A percentile compares a stretch with the other conserved stretches of the same genome.
Conservation (phyloP, 1,140 invertebrate genomes). For the Chionoecetes opilio region DNA sequence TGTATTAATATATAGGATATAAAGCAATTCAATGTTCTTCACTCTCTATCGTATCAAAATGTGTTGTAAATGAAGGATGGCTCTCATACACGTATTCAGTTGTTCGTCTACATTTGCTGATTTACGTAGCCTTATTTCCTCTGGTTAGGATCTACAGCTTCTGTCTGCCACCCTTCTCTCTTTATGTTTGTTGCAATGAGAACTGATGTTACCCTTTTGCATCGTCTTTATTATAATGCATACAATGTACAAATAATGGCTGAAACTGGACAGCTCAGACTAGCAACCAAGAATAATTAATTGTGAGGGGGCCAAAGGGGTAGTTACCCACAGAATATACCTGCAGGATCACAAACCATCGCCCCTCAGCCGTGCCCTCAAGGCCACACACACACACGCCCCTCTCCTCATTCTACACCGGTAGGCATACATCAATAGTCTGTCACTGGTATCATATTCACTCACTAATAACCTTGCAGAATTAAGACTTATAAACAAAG, state of each 20-base stretch:
- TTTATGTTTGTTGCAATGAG: not conserved
- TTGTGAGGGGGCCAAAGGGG: not conserved
- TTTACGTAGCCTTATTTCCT: too few species aligned
- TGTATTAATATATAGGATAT: too few species aligned
- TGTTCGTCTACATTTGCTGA: too few species aligned
- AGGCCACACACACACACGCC: not conserved
- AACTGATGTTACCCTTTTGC: not conserved
- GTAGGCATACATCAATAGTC: slow-evolving; percentile 1
- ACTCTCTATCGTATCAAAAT: too few species aligned
- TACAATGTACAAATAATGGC: slow-evolving; percentile 20
- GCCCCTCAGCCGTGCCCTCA: not conserved
- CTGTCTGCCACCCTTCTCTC: too few species aligned
- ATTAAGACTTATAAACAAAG: not conserved
- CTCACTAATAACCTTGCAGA: not conserved
- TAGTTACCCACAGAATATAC: not conserved
- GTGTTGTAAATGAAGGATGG: too few species aligned
- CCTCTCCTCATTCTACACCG: slow-evolving; percentile 1
- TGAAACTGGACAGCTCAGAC: slow-evolving; percentile 27
- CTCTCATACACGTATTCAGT: too few species aligned
- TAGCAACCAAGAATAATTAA: slow-evolving; percentile 30
- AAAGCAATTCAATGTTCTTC: too few species aligned
- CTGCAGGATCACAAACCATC: not conserved
- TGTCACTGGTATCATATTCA: not conserved
- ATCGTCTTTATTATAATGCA: slow-evolving; percentile 16
- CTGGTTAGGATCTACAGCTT: too few species aligned